These are phyloP conservation scores for Ormyrus nitidulus DNA, from an alignment of 2,888 invertebrate genomes.

Conservation along the genomic window DNA sequence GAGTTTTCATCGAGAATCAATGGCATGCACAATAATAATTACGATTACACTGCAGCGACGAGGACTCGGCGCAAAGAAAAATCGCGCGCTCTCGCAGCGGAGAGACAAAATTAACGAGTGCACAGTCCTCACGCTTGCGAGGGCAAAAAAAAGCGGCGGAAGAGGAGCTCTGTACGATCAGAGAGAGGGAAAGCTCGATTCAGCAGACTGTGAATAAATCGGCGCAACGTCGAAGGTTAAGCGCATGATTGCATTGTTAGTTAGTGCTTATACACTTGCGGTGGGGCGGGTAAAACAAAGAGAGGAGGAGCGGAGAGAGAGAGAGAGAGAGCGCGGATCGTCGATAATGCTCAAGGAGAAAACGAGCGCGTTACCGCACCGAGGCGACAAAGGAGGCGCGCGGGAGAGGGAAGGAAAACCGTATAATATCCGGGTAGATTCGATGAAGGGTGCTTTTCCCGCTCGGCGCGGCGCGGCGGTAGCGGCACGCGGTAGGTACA, in stretches of 20 bases:
- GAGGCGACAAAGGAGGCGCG: neutral
- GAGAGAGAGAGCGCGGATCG: neutral
- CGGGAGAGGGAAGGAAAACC: conserved; percentile 1
- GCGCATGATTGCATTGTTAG: conserved; percentile 49
- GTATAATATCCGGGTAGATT: conserved; percentile 33
- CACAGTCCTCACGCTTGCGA: no score
- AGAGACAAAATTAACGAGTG: no score
- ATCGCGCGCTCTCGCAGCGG: no score
- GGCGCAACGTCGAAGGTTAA: conserved; percentile 36
- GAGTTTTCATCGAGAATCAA: no score
- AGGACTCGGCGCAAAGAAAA: no score
- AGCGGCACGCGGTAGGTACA: conserved; percentile 55
- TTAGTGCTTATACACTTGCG: neutral
- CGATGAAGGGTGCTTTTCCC: conserved; percentile 44
- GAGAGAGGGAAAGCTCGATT: conserved; percentile 4
- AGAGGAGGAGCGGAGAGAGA: neutral
- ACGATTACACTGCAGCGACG: no score
- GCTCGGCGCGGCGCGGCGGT: conserved; percentile 2
- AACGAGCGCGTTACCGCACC: neutral
- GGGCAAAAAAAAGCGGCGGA: no score
- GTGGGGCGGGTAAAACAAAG: neutral
- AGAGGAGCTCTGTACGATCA: no score
- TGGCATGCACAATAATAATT: no score
- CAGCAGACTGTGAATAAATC: conserved; percentile 52
- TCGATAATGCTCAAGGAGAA: conserved; percentile 21